phyloP scores from a whole-genome alignment of 2,113 vertebrate genomes.

The Chaetodon auriga region DNA sequence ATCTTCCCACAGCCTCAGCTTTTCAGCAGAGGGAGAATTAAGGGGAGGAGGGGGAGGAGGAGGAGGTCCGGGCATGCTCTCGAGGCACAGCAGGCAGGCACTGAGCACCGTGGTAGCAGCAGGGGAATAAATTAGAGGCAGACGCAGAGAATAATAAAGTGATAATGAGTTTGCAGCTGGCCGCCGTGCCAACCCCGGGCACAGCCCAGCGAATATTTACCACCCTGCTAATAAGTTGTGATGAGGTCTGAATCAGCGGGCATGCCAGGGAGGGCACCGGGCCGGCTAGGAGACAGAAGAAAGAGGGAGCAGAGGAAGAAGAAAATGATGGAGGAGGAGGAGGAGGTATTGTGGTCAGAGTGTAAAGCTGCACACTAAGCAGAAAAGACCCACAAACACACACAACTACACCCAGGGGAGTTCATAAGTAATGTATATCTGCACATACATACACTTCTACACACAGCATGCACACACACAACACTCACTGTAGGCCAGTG shows the following conservation, averaged over 20 bases:
- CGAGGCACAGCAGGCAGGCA: slow-evolving; percentile 29
- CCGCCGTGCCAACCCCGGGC: slow-evolving; percentile 54
- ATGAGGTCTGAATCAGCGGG: slow-evolving; percentile 47
- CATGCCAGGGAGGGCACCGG: slow-evolving; percentile 22
- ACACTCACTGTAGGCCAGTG: background rate
- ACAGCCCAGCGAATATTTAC: slow-evolving; percentile 61
- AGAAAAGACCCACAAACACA: slow-evolving; percentile 4
- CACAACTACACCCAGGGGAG: background rate
- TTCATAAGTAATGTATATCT: slow-evolving; percentile 3
- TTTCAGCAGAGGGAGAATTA: slow-evolving; percentile 10
- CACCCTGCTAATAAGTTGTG: slow-evolving; percentile 63
- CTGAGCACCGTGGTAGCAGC: slow-evolving; percentile 32
- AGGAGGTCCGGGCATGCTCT: slow-evolving; percentile 21
- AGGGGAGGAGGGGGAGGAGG: background rate
- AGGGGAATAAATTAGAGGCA: slow-evolving; percentile 76
- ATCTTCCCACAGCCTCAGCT: slow-evolving; percentile 25
- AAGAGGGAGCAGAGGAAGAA: background rate
- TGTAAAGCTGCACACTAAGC: slow-evolving; percentile 30
- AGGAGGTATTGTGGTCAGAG: background rate
- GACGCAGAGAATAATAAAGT: slow-evolving; percentile 74
- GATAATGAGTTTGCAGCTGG: slow-evolving; percentile 72
- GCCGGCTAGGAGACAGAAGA: background rate
- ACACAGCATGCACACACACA: background rate
- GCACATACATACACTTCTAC: background rate
- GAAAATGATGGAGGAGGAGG: background rate